Evolutionary conservation across 2,113 vertebrate species (phyloP).

Genomic region (Melospiza melodia): DNA sequence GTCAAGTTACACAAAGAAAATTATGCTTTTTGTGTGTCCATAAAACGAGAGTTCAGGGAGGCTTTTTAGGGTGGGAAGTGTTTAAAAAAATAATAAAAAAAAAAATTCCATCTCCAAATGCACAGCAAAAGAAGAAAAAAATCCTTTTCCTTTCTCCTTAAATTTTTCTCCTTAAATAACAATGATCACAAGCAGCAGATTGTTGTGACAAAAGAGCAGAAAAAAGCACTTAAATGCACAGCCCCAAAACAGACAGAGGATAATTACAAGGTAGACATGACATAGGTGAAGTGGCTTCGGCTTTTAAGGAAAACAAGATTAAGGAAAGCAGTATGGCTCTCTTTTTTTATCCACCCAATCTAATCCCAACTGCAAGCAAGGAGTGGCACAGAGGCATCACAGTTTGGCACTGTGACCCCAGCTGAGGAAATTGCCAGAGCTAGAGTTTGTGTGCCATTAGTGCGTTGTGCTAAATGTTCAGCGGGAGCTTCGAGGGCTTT

Average conservation of each 20-base stretch:
- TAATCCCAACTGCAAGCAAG: not conserved
- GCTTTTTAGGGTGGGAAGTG: constrained; percentile 62
- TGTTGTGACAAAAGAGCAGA: constrained; percentile 39
- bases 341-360: not conserved
- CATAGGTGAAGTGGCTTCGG: constrained; percentile 18
- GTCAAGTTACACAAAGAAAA: constrained; percentile 69
- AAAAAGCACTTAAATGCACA: constrained; percentile 55
- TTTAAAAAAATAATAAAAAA: not conserved
- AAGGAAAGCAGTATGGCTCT: not conserved
- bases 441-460: not conserved
- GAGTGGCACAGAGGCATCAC: not conserved
- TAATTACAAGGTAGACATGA: constrained; percentile 56
- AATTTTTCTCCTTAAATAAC: constrained; percentile 47
- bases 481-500: rapidly evolving
- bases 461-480: rapidly evolving
- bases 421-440: not conserved
- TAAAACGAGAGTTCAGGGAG: constrained; percentile 66
- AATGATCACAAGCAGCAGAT: constrained; percentile 42
- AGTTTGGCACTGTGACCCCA: not conserved
- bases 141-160: constrained; percentile 9
- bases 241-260: constrained; percentile 34
- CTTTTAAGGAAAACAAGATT: constrained; percentile 55
- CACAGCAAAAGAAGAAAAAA: constrained; percentile 38
- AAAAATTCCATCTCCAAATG: constrained; percentile 1
- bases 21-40: constrained; percentile 62